Evolutionary conservation across 2,797 vertebrate genomes (phyloP), one percentile per base, ranked within the genome.

Genomic region (Lophotriccus pileatus): DNA sequence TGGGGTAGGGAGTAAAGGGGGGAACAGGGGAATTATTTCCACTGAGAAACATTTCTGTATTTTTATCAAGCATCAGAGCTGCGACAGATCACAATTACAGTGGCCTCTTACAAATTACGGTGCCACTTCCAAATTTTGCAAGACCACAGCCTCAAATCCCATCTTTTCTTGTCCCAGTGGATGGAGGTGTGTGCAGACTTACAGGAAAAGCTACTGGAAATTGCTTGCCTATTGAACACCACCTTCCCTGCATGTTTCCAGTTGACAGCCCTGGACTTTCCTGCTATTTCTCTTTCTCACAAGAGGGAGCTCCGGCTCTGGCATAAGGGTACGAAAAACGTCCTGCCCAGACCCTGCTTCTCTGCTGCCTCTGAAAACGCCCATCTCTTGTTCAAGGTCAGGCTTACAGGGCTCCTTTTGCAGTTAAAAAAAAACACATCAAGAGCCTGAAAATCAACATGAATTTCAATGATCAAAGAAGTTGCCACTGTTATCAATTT

Each of bases 261-360:
- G 18, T 0, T 34, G 62, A 44, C 18, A 56, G 18, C 3, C 49
- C 30, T 3, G 34, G 28, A 44, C 7, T 44, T 49, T 13, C n/a
- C 76, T 34, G 59, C 8, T 86, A 72, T 52, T 92, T 79, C 43
- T 56, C 44, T 94, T 90, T 68, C 74, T 93, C 96, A 94, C 95
- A 94, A 97, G 95, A 95, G 95, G 96, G 95, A 96, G 95, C 96
- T 96, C 94, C 1, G 9, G 91, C 84, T 94, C 89, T 90, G 92
- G 81, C 43, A 79, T 28, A 88, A 58, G 0, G 0, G 0, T 21
- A 63, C 4, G 20, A 46, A 87, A 90, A 73, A 46, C 5, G 2
- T 84, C 27, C 41, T 72, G 50, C 34, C 28, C 62, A 63, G 59
- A 37, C 37, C 27, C 56, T 80, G 36, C 64, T 37, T 47, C 25